These are phyloP conservation scores for Coendou prehensilis DNA, from an alignment of 2,797 vertebrate genomes.

Conservation along the genomic window DNA sequence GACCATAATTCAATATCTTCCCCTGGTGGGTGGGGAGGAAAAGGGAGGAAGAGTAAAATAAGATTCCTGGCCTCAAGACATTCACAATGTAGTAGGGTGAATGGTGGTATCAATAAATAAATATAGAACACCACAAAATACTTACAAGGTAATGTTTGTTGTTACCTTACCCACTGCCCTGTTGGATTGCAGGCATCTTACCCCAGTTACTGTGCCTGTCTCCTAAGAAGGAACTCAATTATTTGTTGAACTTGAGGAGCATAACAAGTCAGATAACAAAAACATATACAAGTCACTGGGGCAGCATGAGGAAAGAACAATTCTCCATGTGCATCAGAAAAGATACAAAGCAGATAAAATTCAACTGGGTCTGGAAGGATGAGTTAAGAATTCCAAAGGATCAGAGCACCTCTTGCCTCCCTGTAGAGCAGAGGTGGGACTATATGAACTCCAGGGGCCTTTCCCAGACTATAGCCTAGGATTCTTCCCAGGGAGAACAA, in stretches of 20 bases:
- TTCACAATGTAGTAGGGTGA: background rate
- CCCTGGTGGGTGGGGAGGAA: background rate
- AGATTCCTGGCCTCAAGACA: background rate
- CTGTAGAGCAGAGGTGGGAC: accelerated
- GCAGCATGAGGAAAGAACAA: background rate
- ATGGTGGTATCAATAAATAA: background rate
- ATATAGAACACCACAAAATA: background rate
- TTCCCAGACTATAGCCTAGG: background rate
- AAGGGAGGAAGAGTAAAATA: background rate
- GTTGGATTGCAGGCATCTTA: background rate
- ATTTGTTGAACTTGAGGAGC: background rate
- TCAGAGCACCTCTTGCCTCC: background rate
- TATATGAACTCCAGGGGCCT: background rate
- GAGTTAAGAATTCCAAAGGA: background rate
- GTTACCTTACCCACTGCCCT: background rate
- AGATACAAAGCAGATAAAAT: background rate
- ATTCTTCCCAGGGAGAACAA: background rate
- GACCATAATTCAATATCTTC: background rate
- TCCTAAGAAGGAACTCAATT: background rate
- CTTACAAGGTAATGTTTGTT: background rate
- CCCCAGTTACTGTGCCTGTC: background rate
- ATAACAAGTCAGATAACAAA: background rate
- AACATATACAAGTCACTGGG: background rate
- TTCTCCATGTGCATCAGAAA: background rate
- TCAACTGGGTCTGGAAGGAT: background rate